phyloP scores from a whole-genome alignment of 2,113 vertebrate genomes.

The Todiramphus chloris region DNA sequence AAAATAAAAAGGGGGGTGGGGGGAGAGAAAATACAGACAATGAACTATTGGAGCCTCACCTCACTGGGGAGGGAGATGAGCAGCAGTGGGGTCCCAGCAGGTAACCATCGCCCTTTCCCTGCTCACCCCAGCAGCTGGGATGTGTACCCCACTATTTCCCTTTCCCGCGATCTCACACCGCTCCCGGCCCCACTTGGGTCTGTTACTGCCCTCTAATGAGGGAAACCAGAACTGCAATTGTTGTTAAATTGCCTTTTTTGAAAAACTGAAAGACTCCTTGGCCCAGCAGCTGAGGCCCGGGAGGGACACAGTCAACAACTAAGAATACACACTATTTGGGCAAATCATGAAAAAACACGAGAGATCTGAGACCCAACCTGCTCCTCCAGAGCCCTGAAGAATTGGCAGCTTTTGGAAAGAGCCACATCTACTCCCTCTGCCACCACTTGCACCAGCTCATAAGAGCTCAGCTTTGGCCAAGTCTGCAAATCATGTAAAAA shows the following conservation, averaged over 20 bases:
- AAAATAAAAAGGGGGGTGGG: not conserved
- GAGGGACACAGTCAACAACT: not conserved
- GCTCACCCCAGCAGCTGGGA: not conserved
- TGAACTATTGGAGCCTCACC: not conserved
- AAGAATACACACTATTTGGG: not conserved
- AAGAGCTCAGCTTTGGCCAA: not conserved
- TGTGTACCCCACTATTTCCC: fast-evolving
- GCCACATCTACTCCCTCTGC: not conserved
- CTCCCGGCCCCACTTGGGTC: not conserved
- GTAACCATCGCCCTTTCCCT: fast-evolving
- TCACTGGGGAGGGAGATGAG: fast-evolving
- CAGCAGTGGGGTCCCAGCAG: fast-evolving
- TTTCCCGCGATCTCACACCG: fast-evolving
- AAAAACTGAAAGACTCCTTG: not conserved
- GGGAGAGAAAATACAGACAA: fast-evolving
- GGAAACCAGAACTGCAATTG: not conserved
- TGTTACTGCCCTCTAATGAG: conserved; percentile 42
- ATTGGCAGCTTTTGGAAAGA: not conserved
- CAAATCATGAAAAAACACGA: not conserved
- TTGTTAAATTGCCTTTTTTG: not conserved
- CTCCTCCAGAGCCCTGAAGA: not conserved
- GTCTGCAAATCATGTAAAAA: not conserved
- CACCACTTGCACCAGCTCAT: not conserved
- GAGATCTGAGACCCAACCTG: not conserved
- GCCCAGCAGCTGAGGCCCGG: not conserved